Evolutionary conservation across 2,797 vertebrate species (phyloP).

Genomic region (Merluccius polli): DNA sequence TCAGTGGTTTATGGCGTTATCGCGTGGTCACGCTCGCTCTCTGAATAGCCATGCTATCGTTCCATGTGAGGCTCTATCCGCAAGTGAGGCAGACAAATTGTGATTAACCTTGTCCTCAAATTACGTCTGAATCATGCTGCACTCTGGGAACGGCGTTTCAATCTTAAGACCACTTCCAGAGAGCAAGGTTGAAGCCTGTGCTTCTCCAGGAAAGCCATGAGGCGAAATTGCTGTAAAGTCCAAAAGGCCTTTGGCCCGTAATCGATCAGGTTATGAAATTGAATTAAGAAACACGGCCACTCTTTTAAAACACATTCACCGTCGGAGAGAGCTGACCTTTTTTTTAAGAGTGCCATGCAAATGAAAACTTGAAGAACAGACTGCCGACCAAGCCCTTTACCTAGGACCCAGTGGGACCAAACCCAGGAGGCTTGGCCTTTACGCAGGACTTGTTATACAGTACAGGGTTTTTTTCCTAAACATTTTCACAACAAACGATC

Average conservation of each 20-base stretch:
- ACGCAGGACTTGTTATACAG: slow-evolving; percentile 32
- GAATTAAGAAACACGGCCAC: background rate
- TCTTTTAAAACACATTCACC: slow-evolving; percentile 1
- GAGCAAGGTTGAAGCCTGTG: slow-evolving; percentile 3
- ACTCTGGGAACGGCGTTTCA: background rate
- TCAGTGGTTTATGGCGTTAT: slow-evolving; percentile 79
- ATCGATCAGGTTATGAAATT: slow-evolving; percentile 12
- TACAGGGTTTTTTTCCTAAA: slow-evolving; percentile 44
- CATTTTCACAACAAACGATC: slow-evolving; percentile 47
- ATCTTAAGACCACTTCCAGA: slow-evolving; percentile 13
- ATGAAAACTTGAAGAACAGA: slow-evolving; percentile 35
- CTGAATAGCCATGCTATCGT: slow-evolving; percentile 36
- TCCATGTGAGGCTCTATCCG: slow-evolving; percentile 57
- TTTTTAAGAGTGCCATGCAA: slow-evolving; percentile 34
- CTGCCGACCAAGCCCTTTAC: slow-evolving; percentile 32
- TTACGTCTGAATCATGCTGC: slow-evolving; percentile 26
- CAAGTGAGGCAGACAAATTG: slow-evolving; percentile 80
- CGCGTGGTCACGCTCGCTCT: slow-evolving; percentile 74
- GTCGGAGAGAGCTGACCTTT: slow-evolving; percentile 36
- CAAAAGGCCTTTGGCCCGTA: background rate
- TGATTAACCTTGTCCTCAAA: slow-evolving; percentile 82
- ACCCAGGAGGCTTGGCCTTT: slow-evolving; percentile 40
- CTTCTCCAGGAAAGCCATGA: background rate
- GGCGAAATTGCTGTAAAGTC: slow-evolving; percentile 4
- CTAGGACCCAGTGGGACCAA: slow-evolving; percentile 27